These are phyloP conservation scores for Rhinoderma darwinii DNA, from an alignment of 2,113 vertebrate genomes.

Conservation along the genomic window DNA sequence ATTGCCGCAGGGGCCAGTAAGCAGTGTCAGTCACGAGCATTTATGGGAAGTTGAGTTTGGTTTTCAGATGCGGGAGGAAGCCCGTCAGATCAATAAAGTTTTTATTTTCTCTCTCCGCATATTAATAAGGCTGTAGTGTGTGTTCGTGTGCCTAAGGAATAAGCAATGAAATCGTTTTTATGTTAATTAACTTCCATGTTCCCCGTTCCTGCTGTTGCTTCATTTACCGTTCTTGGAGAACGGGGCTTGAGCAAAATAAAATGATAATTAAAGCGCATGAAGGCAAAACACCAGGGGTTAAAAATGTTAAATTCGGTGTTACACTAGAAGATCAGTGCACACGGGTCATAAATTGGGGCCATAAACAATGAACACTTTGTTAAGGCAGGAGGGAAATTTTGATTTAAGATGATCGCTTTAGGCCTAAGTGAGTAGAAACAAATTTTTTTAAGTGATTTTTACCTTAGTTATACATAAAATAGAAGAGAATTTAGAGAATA, in stretches of 20 bases:
- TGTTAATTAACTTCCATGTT: conserved; percentile 40
- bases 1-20: conserved; percentile 65
- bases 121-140: conserved; percentile 58
- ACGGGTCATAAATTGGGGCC: neutral
- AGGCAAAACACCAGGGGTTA: neutral
- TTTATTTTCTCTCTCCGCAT: conserved; percentile 49
- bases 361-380: neutral
- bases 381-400: neutral
- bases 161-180: conserved; percentile 6
- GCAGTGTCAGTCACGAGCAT: conserved; percentile 66
- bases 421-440: neutral
- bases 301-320: neutral
- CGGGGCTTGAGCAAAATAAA: neutral
- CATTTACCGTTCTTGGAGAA: conserved; percentile 23
- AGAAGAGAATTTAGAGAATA: neutral
- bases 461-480: neutral
- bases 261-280: neutral
- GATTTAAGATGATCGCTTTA: neutral
- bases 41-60: conserved; percentile 66
- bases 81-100: conserved; percentile 52
- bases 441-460: neutral
- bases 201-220: conserved; percentile 15
- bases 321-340: neutral
- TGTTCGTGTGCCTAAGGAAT: conserved; percentile 9
- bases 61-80: conserved; percentile 62